Base-by-base conservation (phyloP, 2,888 invertebrate genomes). In the Cerastis leucographa region DNA sequence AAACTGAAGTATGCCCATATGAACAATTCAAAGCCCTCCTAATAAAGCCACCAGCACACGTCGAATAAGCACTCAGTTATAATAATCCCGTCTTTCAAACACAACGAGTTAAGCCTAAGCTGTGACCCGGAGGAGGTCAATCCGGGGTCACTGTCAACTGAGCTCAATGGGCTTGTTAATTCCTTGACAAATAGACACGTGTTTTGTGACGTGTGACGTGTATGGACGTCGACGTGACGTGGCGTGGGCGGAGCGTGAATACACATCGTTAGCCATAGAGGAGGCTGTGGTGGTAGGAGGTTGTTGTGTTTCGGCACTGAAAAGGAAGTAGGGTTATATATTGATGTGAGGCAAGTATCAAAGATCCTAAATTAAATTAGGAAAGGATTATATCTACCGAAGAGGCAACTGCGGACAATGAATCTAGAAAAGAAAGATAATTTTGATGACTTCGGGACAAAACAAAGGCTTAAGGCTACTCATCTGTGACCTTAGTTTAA, bases 151-250 rank as follows among this genome's bases (percentile, higher is more conserved):
- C 79, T 85, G 87, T 80, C 88, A 74, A 69, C 78, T 25, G 54
- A 25, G 76, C 82, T 79, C 86, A 79, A 81, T 74, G 74, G 49
- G 35, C 76, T 81, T 81, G 83, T 83, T 88, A 85, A 88, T 85
- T 80, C 78, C 74, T 83, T 85, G 83, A 88, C 78, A 87, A 84
- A 88, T 87, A 66, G 66, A 65, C 49, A n/a, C 14, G 64, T 62
- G 62, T 42, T n/a, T 42, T n/a, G 42, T 73, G 64, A 71, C 74
- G 68, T 25, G 64, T 59, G 74, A 78, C 77, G 66, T 40, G 69
- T 61, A 59, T 70, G 25, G n/a, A 68, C 35, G 66, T 12, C 42
- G 49, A 51, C 49, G 66, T 35, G 67, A 29, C 68, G 70, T 46
- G 66, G 71, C 65, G 44, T 35, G 51, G 65, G 54, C 46, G 61